Evolutionary conservation across 92 coral and sea anemone genomes (phyloP), one percentile per base, ranked within the genome.

Genomic region (Muricea muricata): DNA sequence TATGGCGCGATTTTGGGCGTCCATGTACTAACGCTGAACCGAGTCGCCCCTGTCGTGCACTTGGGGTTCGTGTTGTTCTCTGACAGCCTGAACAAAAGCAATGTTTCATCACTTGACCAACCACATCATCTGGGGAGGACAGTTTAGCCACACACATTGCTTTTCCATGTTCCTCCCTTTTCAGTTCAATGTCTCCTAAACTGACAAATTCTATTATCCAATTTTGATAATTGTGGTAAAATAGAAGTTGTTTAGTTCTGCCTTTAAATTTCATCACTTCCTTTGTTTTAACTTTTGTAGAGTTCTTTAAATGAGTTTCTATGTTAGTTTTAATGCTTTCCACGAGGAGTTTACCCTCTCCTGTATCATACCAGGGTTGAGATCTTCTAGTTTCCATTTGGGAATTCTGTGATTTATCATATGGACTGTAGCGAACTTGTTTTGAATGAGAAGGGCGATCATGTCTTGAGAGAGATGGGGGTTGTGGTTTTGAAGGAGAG

Each of bases 331-430:
- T 32, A 4, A 57, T 56, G 11, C n/a, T n/a, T 6, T 78, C 71
- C 26, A 78, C 32, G n/a, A n/a, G 37, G 18, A 31, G 3, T 26
- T 57, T 78, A 13, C 83, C 83, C 9, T 3, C 29, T 17, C n/a
- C 50, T 33, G 83, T 56, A 10, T 78, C 40, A 23, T 57, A 78
- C 83, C 83, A 78, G 5, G 83, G 83, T 63, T 25, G 70, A 28
- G 70, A 39, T 28, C 39, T 30, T 63, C 30, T 15, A 12, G 37
- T n/a, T 28, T 1, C 18, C 39, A 35, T 63, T 6, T 39, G 9
- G 8, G 70, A 20, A 0, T 5, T 15, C 6, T n/a, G 34, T 5
- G 7, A 9, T 10, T 28, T 12, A 0, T 14, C 7, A 24, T 63
- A 30, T 28, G 35, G n/a, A 9, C 37, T 28, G 17, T 29, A 24